A percentile compares a stretch with the other conserved stretches of the same genome.
Conservation (phyloP, 2,797 vertebrate species). For the Sarcoramphus papa region DNA sequence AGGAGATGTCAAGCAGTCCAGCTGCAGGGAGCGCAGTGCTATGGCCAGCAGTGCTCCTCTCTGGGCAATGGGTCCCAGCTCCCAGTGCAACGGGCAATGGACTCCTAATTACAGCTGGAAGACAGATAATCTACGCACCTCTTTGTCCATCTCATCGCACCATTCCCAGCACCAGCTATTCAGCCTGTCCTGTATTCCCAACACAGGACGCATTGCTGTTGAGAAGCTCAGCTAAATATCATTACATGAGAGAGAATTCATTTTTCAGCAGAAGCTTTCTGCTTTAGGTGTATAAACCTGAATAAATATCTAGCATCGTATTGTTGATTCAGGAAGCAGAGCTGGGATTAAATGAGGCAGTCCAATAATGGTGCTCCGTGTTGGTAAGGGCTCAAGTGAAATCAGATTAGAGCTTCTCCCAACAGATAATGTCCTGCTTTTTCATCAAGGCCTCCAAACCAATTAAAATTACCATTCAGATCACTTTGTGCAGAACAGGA, state of each 20-base stretch:
- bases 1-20: not conserved
- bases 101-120: not conserved
- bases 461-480: conserved; percentile 10
- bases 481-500: not conserved
- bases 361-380: not conserved
- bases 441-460: conserved; percentile 2
- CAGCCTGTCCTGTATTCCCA: not conserved
- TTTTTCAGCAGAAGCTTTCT: not conserved
- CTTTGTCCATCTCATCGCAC: not conserved
- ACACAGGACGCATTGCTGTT: not conserved
- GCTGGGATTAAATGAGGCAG: not conserved
- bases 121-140: not conserved
- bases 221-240: not conserved
- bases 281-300: not conserved
- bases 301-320: not conserved
- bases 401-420: conserved; percentile 18
- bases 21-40: not conserved
- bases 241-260: not conserved
- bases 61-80: not conserved
- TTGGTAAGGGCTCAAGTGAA: not conserved
- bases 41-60: not conserved
- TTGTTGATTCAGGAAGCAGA: not conserved
- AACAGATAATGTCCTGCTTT: not conserved
- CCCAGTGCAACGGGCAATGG: rapidly evolving
- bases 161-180: not conserved